Conservation (phyloP, 2,888 invertebrate species). For the Disparrhopalites patrizii region DNA sequence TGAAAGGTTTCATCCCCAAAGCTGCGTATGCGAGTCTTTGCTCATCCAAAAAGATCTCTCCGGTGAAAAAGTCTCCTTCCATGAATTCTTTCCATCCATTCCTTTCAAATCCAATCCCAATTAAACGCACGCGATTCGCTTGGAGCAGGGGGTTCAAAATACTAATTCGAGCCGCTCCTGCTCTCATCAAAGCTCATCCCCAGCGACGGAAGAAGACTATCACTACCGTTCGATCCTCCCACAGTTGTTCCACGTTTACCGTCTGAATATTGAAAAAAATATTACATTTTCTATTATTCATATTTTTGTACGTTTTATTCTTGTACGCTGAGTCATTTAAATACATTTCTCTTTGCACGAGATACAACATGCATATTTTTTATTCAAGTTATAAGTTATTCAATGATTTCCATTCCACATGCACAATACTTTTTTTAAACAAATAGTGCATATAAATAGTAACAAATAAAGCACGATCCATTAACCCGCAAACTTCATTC, state of each 20-base stretch:
- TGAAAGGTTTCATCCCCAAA: not conserved
- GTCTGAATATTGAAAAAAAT: too few relatives aligned
- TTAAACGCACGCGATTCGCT: conserved; percentile 14
- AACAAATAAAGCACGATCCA: too few relatives aligned
- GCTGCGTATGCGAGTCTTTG: conserved; percentile 7
- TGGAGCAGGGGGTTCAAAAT: conserved; percentile 19
- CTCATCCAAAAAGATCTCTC: conserved; percentile 16
- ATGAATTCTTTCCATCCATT: conserved; percentile 19
- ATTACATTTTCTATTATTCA: too few relatives aligned
- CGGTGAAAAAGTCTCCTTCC: conserved; percentile 18
- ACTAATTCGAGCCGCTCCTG: conserved; percentile 1
- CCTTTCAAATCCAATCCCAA: conserved; percentile 21
- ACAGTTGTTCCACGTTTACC: not conserved
- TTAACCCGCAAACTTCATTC: too few relatives aligned
- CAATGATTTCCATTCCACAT: too few relatives aligned
- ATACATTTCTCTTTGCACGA: too few relatives aligned
- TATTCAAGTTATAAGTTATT: too few relatives aligned
- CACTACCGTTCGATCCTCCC: conserved; percentile 16
- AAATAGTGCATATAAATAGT: too few relatives aligned
- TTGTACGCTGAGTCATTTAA: too few relatives aligned
- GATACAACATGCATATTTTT: too few relatives aligned
- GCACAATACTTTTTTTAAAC: too few relatives aligned
- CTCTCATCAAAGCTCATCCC: conserved; percentile 20
- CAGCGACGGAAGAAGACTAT: conserved; percentile 19
- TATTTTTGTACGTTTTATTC: too few relatives aligned